These are phyloP conservation scores for Gadus macrocephalus DNA, from an alignment of 2,113 vertebrate genomes.

Conservation along the genomic window DNA sequence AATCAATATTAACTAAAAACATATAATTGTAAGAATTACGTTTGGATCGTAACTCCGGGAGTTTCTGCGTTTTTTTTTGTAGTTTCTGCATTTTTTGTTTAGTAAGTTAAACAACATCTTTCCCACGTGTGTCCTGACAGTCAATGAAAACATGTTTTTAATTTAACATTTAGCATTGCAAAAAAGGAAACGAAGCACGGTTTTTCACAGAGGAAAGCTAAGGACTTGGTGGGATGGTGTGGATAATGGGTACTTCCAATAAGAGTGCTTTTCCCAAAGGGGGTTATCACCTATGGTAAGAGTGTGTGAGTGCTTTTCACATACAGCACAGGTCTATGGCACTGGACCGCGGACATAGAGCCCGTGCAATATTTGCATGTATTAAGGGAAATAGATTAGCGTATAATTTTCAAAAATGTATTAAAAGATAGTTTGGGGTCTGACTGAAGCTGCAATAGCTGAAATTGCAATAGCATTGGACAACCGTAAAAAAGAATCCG, in stretches of 20 bases:
- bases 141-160: constrained; percentile 33
- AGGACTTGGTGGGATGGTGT: constrained; percentile 62
- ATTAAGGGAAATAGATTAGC: constrained; percentile 63
- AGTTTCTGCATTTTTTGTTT: too few species aligned
- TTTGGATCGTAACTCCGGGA: too few species aligned
- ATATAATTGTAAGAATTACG: too few species aligned
- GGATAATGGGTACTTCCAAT: constrained; percentile 68
- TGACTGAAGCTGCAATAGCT: constrained; percentile 33
- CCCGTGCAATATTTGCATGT: constrained; percentile 52
- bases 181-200: constrained; percentile 50
- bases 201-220: constrained; percentile 64
- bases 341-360: constrained; percentile 54
- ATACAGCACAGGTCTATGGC: constrained; percentile 44
- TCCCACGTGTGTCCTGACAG: constrained; percentile 23
- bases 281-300: constrained; percentile 67
- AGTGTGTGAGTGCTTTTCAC: constrained; percentile 68
- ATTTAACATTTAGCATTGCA: constrained; percentile 28
- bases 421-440: constrained; percentile 56
- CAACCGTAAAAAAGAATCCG: constrained; percentile 3
- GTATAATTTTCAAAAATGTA: constrained; percentile 58
- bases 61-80: too few species aligned
- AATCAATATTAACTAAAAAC: too few species aligned
- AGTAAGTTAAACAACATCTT: too few species aligned
- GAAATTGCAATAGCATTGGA: constrained; percentile 37
- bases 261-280: constrained; percentile 68